Conservation (phyloP, 2,888 invertebrate genomes). For the Stratiomys singularior region DNA sequence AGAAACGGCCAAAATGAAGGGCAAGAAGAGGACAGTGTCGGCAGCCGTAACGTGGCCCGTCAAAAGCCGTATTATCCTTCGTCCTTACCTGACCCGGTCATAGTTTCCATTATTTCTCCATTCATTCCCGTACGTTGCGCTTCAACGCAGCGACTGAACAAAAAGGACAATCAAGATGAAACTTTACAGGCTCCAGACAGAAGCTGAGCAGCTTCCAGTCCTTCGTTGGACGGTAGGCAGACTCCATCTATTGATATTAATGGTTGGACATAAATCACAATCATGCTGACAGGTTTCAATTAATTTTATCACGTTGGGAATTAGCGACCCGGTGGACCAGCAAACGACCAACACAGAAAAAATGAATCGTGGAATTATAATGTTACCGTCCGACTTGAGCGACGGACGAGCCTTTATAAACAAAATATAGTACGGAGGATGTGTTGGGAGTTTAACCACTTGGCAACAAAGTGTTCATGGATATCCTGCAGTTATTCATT, state of each 20-base stretch:
- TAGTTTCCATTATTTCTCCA: conserved; percentile 8
- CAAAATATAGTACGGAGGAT: neutral
- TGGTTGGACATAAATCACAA: conserved; percentile 52
- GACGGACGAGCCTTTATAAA: neutral
- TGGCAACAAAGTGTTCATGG: conserved; percentile 12
- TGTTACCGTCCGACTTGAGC: conserved; percentile 18
- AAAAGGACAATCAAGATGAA: conserved; percentile 39
- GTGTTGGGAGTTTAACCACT: neutral
- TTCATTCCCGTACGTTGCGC: neutral
- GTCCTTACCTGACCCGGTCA: conserved; percentile 9
- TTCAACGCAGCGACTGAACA: neutral
- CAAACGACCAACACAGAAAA: conserved; percentile 21
- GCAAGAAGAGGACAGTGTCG: neutral
- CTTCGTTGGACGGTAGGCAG: conserved; percentile 11
- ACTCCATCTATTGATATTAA: conserved; percentile 51
- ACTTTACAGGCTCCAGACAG: conserved; percentile 34
- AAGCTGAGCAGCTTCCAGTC: neutral
- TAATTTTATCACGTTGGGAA: conserved; percentile 53
- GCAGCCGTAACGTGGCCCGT: conserved; percentile 37
- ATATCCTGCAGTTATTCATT: conserved; percentile 28
- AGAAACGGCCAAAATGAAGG: conserved; percentile 31
- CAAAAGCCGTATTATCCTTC: conserved; percentile 28
- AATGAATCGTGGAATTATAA: conserved; percentile 41
- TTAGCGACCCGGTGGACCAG: conserved; percentile 48
- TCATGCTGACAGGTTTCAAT: conserved; percentile 53